Base-by-base conservation (phyloP, 2,888 invertebrate genomes). In the Caenorhabditis sp. region DNA sequence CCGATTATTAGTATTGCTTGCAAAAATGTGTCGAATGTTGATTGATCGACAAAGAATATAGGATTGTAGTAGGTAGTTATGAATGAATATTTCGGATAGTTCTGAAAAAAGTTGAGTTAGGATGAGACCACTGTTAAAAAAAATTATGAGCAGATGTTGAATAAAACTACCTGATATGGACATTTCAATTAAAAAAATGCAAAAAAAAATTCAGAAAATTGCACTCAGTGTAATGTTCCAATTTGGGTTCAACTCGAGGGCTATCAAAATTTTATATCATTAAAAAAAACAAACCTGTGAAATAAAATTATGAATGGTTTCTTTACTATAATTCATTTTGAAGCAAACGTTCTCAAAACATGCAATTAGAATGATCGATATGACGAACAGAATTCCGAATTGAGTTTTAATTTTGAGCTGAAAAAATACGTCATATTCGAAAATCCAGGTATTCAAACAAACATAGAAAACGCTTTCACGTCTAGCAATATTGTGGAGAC, bases 81-180 rank as follows among this genome's bases (percentile, higher is more conserved):
- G 2, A 36, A 23, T 23, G 4, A 27, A 25, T 67, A 67, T 38
- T 67, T 67, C n/a, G 67, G 67, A 31, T 67, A 67, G 52, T 62
- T 67, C 67, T 67, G 58, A 27, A 64, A 27, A 25, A 25, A 27
- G n/a, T n/a, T n/a, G n/a, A n/a, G n/a, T n/a, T n/a, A n/a, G n/a
- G n/a, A n/a, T n/a, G n/a, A n/a, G n/a, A n/a, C n/a, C n/a, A n/a
- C n/a, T n/a, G n/a, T n/a, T n/a, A n/a, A n/a, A n/a, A n/a, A n/a
- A n/a, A n/a, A n/a, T n/a, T n/a, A n/a, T n/a, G n/a, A n/a, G n/a
- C n/a, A n/a, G n/a, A n/a, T n/a, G n/a, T n/a, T n/a, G n/a, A n/a
- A n/a, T n/a, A n/a, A n/a, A n/a, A n/a, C n/a, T n/a, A n/a, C n/a
- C n/a, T n/a, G n/a, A n/a, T n/a, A n/a, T n/a, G n/a, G n/a, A n/a